Percentiles rank a stretch among this genome's conserved stretches.
Evolutionary conservation across 2,113 vertebrate genomes (phyloP).

Genomic region (Planiliza haematocheilus): DNA sequence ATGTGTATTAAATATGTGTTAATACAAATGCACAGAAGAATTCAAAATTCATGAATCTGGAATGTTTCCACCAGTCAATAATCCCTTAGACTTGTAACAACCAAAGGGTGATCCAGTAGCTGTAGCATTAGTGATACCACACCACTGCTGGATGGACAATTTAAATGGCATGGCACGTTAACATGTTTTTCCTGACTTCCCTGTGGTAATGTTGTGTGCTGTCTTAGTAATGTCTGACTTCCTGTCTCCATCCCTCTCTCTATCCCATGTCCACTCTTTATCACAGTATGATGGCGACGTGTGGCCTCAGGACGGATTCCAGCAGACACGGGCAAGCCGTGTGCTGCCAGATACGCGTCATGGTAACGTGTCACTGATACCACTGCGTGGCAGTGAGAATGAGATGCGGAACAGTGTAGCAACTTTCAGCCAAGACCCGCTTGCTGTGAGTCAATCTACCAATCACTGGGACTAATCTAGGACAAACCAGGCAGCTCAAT

Average conservation of each 20-base stretch:
- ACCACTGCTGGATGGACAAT: background rate
- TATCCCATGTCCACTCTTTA: background rate
- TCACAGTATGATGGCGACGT: slow-evolving; percentile 84
- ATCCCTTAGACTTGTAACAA: background rate
- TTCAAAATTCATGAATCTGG: background rate
- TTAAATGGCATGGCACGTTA: background rate
- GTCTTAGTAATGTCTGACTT: background rate
- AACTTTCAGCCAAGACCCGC: slow-evolving; percentile 88
- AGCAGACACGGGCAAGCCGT: slow-evolving; percentile 76
- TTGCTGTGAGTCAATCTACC: slow-evolving; percentile 88
- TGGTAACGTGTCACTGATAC: slow-evolving; percentile 93
- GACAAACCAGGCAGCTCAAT: slow-evolving; percentile 39
- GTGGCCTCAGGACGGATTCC: slow-evolving; percentile 88
- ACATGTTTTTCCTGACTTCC: background rate
- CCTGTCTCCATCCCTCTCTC: background rate
- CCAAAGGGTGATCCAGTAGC: background rate
- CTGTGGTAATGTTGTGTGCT: background rate
- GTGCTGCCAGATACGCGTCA: slow-evolving; percentile 82
- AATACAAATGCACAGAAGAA: background rate
- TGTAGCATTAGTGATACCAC: background rate
- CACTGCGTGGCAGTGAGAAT: slow-evolving; percentile 92
- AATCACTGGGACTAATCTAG: slow-evolving; percentile 74
- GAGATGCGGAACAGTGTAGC: slow-evolving; percentile 97
- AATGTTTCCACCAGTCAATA: background rate
- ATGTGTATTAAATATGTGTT: too few relatives aligned